Percentiles rank a stretch among this genome's conserved stretches.
phyloP scores from a whole-genome alignment of 2,888 invertebrate species.

The Dasysyrphus tricinctus region DNA sequence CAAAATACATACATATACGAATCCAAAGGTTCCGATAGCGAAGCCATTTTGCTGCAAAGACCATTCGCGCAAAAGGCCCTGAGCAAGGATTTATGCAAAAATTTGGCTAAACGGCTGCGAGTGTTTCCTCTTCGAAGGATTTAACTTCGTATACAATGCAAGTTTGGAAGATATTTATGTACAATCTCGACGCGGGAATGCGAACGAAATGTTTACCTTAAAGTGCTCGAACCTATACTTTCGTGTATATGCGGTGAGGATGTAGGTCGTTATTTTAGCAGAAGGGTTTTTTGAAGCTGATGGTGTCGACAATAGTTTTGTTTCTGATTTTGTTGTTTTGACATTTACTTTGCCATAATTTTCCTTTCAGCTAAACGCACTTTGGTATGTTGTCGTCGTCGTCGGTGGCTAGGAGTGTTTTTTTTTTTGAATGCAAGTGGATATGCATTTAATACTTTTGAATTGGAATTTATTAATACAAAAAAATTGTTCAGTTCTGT shows the following conservation, averaged over 20 bases:
- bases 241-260: neutral
- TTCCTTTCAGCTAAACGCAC: no score
- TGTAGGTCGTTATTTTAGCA: neutral
- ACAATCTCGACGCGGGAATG: slow-evolving; percentile 40
- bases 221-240: neutral
- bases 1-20: slow-evolving; percentile 66
- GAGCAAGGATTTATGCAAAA: slow-evolving; percentile 64
- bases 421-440: no score
- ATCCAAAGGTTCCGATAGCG: slow-evolving; percentile 48
- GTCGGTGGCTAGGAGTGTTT: neutral
- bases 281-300: neutral
- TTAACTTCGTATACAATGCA: slow-evolving; percentile 11
- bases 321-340: neutral
- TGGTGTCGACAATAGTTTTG: neutral
- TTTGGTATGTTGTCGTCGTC: neutral
- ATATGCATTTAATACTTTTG: no score
- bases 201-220: slow-evolving; percentile 55
- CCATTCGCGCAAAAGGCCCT: slow-evolving; percentile 19
- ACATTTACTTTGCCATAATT: neutral
- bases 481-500: neutral
- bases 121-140: slow-evolving; percentile 12
- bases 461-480: neutral
- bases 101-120: slow-evolving; percentile 29
- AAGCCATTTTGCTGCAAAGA: neutral
- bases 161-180: slow-evolving; percentile 36